Conservation (phyloP, 2,888 invertebrate species). For the Amphipoea oculea region DNA sequence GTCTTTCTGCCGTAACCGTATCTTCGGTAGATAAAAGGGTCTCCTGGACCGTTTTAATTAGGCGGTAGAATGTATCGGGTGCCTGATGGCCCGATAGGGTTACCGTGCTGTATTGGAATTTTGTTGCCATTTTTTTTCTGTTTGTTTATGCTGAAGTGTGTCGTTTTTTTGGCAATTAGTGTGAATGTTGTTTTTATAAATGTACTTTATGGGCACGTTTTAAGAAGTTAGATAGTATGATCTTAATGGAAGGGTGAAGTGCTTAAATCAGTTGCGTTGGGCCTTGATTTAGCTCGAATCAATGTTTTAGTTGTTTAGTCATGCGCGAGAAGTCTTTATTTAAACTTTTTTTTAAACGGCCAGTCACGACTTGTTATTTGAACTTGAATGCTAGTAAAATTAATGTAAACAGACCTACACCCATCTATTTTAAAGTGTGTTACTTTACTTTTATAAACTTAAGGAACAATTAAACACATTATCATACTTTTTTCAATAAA, state of each 20-base stretch:
- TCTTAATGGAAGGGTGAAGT: constrained; percentile 22
- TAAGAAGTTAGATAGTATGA: constrained; percentile 31
- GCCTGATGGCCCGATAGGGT: constrained; percentile 79
- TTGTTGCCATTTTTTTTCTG: constrained; percentile 55
- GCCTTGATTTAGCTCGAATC: constrained; percentile 20
- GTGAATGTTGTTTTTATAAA: constrained; percentile 50
- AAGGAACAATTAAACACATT: neutral
- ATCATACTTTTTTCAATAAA: neutral
- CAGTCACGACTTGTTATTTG: neutral
- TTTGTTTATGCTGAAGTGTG: constrained; percentile 46
- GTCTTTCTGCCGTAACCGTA: constrained; percentile 85
- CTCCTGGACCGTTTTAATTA: constrained; percentile 89
- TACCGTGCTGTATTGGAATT: constrained; percentile 65
- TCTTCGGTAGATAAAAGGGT: constrained; percentile 87
- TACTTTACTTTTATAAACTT: no score
- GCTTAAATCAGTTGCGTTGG: constrained; percentile 20
- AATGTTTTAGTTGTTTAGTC: constrained; percentile 27
- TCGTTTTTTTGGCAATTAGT: constrained; percentile 56
- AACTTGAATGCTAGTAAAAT: neutral
- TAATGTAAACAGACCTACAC: neutral
- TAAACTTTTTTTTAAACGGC: neutral
- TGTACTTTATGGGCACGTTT: constrained; percentile 36
- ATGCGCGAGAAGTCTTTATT: constrained; percentile 11
- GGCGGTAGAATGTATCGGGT: constrained; percentile 84
- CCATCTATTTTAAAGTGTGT: neutral